These are phyloP conservation scores for Agrochola lychnidis DNA, from an alignment of 2,888 invertebrate genomes.

Conservation along the genomic window DNA sequence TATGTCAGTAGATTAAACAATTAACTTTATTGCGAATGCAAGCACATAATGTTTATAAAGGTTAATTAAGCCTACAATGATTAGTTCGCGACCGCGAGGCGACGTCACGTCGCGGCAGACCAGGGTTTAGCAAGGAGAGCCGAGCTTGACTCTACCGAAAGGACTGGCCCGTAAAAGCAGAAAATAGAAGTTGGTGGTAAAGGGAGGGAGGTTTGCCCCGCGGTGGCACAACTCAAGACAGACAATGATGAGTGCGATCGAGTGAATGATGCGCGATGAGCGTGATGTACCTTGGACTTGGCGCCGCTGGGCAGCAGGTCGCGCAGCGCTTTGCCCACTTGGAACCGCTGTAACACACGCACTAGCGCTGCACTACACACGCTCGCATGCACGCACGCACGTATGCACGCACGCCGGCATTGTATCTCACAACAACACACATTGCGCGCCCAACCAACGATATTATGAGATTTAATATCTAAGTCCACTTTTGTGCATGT, in stretches of 20 bases:
- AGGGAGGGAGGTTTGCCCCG: neutral
- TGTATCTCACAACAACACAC: slow-evolving; percentile 35
- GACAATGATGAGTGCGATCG: neutral
- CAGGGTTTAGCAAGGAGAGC: no score
- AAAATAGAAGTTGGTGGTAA: neutral
- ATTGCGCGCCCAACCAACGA: neutral
- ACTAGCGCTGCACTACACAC: slow-evolving; percentile 68
- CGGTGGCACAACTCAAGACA: neutral
- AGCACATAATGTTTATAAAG: neutral
- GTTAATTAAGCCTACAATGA: neutral
- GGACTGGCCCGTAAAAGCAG: neutral
- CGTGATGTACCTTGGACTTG: slow-evolving; percentile 80
- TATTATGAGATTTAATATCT: neutral
- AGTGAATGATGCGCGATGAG: slow-evolving; percentile 1
- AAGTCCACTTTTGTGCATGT: neutral
- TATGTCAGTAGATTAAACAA: neutral
- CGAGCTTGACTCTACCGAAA: neutral
- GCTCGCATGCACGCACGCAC: neutral
- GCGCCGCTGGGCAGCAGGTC: slow-evolving; percentile 79
- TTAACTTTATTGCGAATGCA: neutral
- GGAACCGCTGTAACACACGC: slow-evolving; percentile 86
- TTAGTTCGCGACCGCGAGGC: neutral
- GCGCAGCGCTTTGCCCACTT: slow-evolving; percentile 80
- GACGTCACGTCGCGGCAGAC: neutral
- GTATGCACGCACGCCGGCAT: neutral